Percentiles rank a stretch among this genome's conserved stretches.
Conservation (phyloP, 92 coral and sea anemone genomes). For the Porites cylindrica region DNA sequence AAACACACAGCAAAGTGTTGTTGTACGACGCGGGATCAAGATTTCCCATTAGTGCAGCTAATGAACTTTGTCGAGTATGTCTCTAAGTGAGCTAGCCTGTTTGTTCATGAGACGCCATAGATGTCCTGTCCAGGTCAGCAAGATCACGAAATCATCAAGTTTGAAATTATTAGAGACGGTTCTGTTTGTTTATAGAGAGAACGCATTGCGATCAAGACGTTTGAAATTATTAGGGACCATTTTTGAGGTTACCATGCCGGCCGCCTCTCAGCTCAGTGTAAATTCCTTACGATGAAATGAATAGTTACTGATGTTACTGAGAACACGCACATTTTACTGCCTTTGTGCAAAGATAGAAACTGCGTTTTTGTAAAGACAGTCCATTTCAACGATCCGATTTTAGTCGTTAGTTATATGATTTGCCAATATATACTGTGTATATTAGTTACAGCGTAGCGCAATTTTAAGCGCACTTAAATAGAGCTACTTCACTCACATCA, state of each 20-base stretch:
- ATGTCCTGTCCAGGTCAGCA: background rate
- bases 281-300: no score
- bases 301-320: background rate
- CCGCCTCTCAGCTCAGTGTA: background rate
- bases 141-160: background rate
- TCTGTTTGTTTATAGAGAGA: no score
- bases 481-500: background rate
- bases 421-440: conserved; percentile 34
- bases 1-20: no score
- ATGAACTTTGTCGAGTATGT: conserved; percentile 7
- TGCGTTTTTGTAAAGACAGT: background rate
- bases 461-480: background rate
- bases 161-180: background rate
- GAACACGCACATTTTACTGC: background rate
- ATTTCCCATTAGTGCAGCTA: background rate
- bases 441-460: conserved; percentile 26
- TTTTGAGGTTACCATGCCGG: background rate
- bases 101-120: background rate
- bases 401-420: background rate
- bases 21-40: background rate
- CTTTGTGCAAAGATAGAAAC: conserved; percentile 8
- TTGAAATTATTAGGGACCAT: background rate
- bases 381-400: conserved; percentile 2
- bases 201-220: background rate
- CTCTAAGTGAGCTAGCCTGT: background rate